A percentile compares a stretch with the other conserved stretches of the same genome.
phyloP scores from a whole-genome alignment of 2,797 vertebrate species.

The Micrastur ruficollis region DNA sequence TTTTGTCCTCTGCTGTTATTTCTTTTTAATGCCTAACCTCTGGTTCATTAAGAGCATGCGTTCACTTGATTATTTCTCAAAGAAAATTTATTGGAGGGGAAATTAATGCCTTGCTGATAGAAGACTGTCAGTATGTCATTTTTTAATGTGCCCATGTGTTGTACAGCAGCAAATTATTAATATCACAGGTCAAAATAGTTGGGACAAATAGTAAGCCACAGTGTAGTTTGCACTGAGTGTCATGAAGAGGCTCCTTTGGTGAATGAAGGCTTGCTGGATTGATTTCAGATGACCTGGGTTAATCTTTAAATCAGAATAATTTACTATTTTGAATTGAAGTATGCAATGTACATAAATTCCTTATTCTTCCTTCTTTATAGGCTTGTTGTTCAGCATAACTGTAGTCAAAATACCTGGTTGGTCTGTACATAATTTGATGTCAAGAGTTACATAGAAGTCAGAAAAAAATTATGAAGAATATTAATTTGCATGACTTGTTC shows the following conservation, averaged over 20 bases:
- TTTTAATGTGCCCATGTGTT: neutral
- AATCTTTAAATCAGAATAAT: neutral
- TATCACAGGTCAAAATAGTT: neutral
- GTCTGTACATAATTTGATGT: neutral
- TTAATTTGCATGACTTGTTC: constrained; percentile 2
- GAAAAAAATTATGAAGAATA: neutral
- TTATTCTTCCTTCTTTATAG: neutral
- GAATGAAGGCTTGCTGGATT: neutral
- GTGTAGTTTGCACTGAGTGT: neutral
- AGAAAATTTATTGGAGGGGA: neutral
- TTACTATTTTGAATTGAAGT: neutral
- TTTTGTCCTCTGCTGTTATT: neutral
- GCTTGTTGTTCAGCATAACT: neutral
- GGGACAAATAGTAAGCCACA: neutral
- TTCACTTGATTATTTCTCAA: neutral
- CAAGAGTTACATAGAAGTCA: neutral
- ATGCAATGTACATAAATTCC: neutral
- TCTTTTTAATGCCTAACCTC: neutral
- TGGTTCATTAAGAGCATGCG: neutral
- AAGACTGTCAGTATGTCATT: neutral
- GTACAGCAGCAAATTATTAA: neutral
- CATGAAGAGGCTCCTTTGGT: neutral
- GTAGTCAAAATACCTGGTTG: neutral
- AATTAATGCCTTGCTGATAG: neutral
- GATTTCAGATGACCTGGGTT: neutral